Base-by-base conservation (phyloP, 92 coral and sea anemone genomes). In the Heliopora coerulea region DNA sequence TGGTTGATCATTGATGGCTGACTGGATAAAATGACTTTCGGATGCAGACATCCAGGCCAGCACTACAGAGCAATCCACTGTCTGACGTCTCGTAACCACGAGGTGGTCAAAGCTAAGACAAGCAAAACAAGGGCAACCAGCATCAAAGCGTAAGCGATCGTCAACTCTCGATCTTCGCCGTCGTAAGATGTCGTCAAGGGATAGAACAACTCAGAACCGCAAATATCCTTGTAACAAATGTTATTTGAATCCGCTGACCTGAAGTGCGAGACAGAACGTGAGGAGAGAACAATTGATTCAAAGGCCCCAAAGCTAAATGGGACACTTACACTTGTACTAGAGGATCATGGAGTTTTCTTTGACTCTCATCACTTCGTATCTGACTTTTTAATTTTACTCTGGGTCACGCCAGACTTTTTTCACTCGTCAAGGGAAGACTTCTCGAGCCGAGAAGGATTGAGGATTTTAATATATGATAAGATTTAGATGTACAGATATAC, bases 121-220 rank as follows among this genome's bases (percentile, higher is more conserved):
- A 77, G 79, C 29, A 83, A 65, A 14, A 88, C 78, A 49, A 93
- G 46, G 24, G 88, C 86, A n/a, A 93, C 41, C 13, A 93, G 80
- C 35, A 82, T 39, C 32, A 93, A 74, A 1, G 90, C 88, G 28
- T 85, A 79, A 13, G 93, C 86, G 72, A 93, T 56, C 49, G 86
- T 82, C 63, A 83, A 79, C 35, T 93, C 98, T 15, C 83, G 87
- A 2, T 88, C 40, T 75, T 93, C 96, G 37, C 98, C 98, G 76
- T 85, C 91, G 75, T 93, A 93, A 3, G 93, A 83, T 27, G 86
- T 83, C 60, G 96, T 83, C 73, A 93, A 72, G 62, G 96, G 96
- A 57, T 87, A 93, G 77, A 93, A 90, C 58, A 93, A 72, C 62
- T 93, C 98, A 62, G 87, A 93, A 40, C 80, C 84, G 68, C 98